Conservation (phyloP, 1,140 invertebrate genomes). For the Phthorimaea operculella region DNA sequence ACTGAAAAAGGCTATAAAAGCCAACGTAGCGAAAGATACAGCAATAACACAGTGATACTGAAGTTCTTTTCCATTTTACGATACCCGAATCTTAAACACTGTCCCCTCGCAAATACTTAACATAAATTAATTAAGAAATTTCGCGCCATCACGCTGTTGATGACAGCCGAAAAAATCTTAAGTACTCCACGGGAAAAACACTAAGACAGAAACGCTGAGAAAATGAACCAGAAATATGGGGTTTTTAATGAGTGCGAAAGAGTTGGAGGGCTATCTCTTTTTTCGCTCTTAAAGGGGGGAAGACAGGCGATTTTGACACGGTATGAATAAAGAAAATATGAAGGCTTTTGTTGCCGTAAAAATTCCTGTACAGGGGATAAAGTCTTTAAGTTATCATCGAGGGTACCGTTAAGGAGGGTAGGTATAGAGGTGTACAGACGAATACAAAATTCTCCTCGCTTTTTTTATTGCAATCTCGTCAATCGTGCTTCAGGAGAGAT, state of each 20-base stretch:
- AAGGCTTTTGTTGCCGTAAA: slow-evolving; percentile 66
- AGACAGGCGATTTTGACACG: slow-evolving; percentile 61
- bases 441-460: not conserved
- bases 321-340: slow-evolving; percentile 68
- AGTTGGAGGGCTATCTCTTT: slow-evolving; percentile 54
- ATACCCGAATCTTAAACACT: slow-evolving; percentile 40
- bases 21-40: slow-evolving; percentile 33
- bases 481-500: no score
- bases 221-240: slow-evolving; percentile 36
- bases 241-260: slow-evolving; percentile 52
- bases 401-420: slow-evolving; percentile 40
- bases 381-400: slow-evolving; percentile 65
- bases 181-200: slow-evolving; percentile 59
- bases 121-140: slow-evolving; percentile 65
- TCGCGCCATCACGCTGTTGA: slow-evolving; percentile 54
- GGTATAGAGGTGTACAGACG: slow-evolving; percentile 28
- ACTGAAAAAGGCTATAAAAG: slow-evolving; percentile 20
- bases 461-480: no score
- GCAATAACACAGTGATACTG: slow-evolving; percentile 25
- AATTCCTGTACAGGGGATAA: slow-evolving; percentile 65
- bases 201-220: slow-evolving; percentile 53
- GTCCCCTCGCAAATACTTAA: slow-evolving; percentile 50
- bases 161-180: slow-evolving; percentile 56
- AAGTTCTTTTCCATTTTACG: not conserved
- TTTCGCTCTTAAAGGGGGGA: slow-evolving; percentile 45